A percentile compares a stretch with the other conserved stretches of the same genome.
Conservation (phyloP, 1,140 invertebrate genomes). For the Coelopa frigida region DNA sequence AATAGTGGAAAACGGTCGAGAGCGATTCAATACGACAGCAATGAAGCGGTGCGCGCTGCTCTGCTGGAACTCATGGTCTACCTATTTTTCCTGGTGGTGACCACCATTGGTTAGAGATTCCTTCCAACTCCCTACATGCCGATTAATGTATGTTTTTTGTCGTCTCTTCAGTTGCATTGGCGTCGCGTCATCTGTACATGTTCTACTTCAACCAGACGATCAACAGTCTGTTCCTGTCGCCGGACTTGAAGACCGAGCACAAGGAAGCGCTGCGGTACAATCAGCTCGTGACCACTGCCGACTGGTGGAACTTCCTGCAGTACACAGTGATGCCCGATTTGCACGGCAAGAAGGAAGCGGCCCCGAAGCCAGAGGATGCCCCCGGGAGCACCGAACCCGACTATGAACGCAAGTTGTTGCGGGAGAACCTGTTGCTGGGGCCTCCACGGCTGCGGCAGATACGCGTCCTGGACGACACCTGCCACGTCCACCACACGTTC, state of each 20-base stretch:
- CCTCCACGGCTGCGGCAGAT: conserved; percentile 33
- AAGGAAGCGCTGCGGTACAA: conserved; percentile 24
- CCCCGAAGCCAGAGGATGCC: not conserved
- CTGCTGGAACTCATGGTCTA: conserved; percentile 22
- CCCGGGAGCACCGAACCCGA: not conserved
- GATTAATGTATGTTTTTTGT: not conserved
- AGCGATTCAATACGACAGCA: conserved; percentile 5
- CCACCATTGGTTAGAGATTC: conserved; percentile 26
- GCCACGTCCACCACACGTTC: conserved; percentile 33
- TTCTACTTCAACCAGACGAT: conserved; percentile 37
- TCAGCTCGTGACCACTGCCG: conserved; percentile 25
- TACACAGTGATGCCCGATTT: conserved; percentile 24
- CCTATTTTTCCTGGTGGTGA: conserved; percentile 30
- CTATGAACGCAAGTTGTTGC: conserved; percentile 22
- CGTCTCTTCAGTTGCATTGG: conserved; percentile 19
- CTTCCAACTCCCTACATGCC: not conserved
- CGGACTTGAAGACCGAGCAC: conserved; percentile 20
- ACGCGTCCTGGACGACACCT: conserved; percentile 25
- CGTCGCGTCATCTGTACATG: conserved; percentile 33
- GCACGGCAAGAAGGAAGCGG: conserved; percentile 22
- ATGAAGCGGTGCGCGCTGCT: conserved; percentile 4
- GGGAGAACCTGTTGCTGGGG: conserved; percentile 32
- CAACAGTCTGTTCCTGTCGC: conserved; percentile 22
- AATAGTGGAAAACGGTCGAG: too few relatives aligned
- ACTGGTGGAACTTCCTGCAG: conserved; percentile 32